Base-by-base conservation (phyloP, 2,888 invertebrate genomes). In the Ormyrus pomaceus region DNA sequence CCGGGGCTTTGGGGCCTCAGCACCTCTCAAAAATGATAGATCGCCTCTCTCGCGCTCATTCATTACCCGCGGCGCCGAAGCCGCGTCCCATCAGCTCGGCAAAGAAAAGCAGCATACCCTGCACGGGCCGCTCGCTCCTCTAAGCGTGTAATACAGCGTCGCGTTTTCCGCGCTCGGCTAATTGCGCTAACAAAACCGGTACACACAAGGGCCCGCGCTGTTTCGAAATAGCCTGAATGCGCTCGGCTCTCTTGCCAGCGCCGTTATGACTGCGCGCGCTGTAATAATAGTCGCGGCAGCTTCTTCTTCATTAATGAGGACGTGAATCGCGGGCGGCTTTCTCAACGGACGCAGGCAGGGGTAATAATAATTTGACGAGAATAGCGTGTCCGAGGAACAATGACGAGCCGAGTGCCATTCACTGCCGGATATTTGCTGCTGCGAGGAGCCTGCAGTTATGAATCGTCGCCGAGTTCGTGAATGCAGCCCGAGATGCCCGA, bases 191-290 rank as follows among this genome's bases (percentile, higher is more conserved):
- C 62, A 45, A 62, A 46, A 73, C n/a, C 13, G 6, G 59, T 11
- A 45, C 48, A 83, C 82, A 88, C 87, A 88, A 86, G 86, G 84
- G 84, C 82, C 80, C 84, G 82, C 85, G 86, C 84, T 86, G 86
- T 87, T 46, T 56, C 1, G 69, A 69, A 69, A 69, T 69, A 69
- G 69, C 69, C 64, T 50, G 64, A 65, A 65, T 65, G 64, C 2
- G 34, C 64, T 4, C 5, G 45, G 46, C 11, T 46, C 58, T 58
- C n/a, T 58, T 46, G n/a, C 46, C 62, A 46, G 46, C n/a, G 62
- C 87, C 86, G 87, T 89, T 89, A 89, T 89, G 88, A 89, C 34
- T 34, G 34, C 34, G 86, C 87, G 86, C 86, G 34, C 87, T 88
- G 87, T 89, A 88, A 88, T 88, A 89, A 89, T 88, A 88, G 87